Conservation (phyloP, 2,888 invertebrate genomes). For the Bedellia somnulentella region DNA sequence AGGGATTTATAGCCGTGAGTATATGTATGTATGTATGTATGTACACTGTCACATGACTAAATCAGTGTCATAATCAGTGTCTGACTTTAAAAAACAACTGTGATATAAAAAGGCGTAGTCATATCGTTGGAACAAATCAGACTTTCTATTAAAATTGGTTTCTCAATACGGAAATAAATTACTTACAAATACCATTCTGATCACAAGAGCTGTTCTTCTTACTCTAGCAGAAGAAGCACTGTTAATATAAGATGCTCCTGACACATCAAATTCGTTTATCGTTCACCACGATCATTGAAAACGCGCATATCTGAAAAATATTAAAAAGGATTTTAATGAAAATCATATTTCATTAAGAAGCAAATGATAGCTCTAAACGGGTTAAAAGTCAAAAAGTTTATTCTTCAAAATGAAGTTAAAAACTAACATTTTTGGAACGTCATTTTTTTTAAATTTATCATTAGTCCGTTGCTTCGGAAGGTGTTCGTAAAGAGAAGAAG, state of each 20-base stretch:
- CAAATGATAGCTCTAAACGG: not conserved
- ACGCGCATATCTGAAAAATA: slow-evolving; percentile 45
- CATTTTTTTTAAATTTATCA: no score
- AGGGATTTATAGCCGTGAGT: no score
- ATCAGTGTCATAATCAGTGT: no score
- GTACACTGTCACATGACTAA: no score
- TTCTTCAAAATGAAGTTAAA: no score
- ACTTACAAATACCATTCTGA: not conserved
- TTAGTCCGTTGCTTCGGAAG: no score
- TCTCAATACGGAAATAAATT: not conserved
- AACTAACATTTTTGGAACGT: no score
- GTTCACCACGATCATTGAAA: slow-evolving; percentile 18
- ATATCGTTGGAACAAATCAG: not conserved
- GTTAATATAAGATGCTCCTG: not conserved
- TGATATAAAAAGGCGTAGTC: no score
- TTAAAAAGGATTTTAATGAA: not conserved
- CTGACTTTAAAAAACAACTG: no score
- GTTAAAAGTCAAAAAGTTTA: not conserved
- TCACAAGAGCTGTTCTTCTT: not conserved
- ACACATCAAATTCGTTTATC: not conserved
- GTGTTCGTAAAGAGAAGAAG: no score
- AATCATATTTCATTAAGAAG: not conserved
- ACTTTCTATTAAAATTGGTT: not conserved
- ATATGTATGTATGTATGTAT: no score
- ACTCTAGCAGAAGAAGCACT: not conserved